Evolutionary conservation across 2,888 invertebrate species (phyloP), one percentile per base, ranked within the genome.

Genomic region (Catotricha subobsoleta): DNA sequence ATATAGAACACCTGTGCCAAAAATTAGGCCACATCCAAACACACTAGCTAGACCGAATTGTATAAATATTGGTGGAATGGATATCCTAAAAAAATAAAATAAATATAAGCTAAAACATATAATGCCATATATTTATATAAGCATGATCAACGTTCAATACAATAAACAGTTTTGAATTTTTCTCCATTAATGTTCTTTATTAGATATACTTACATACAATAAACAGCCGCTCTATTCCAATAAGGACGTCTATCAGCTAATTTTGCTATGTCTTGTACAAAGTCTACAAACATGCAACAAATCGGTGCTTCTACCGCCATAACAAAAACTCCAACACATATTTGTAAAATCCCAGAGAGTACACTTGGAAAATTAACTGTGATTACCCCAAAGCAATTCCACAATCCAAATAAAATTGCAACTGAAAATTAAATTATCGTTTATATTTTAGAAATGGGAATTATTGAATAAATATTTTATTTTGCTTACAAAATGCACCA

Each of bases 211-310:
- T 67, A 92, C 94, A 72, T 64, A 53, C 83, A 72, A 66, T 94
- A 95, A 39, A 76, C 66, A 4, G 73, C 74, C 10, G 88, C 91
- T 64, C 88, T 80, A 57, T 90, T 81, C 83, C 86, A 92, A 56
- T 84, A 76, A 1, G 92, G 90, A 49, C 84, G 72, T 41, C 69
- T 67, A 53, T 94, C 91, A 41, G 86, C 76, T 66, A 75, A 79
- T 53, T 79, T 78, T 44, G 87, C 83, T 41, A 92, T 67, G 46
- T 74, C 73, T 65, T 88, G 84, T 43, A 95, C 90, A 67, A 86
- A 86, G 57, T 94, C 95, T 48, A 97, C 74, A 66, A 92, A 97
- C 66, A 90, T 74, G 65, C 94, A 97, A 66, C 94, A 95, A 61
- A 88, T 95, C 0, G 97, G 97, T 30, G 95, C 94, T 66, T 97